Conservation (phyloP, 2,888 invertebrate species). For the Sinodicranocentrus sp. region DNA sequence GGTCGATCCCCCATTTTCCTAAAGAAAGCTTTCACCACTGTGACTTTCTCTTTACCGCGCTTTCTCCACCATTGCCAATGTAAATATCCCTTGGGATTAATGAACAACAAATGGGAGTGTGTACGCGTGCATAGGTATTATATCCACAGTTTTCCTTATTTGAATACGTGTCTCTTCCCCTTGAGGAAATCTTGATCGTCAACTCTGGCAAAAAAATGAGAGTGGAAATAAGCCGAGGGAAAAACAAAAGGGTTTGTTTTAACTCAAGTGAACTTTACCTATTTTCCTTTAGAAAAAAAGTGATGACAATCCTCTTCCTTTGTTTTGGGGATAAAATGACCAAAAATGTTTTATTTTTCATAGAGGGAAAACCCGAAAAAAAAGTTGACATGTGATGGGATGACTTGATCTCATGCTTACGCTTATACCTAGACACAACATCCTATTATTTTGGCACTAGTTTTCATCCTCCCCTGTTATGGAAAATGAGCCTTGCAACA, state of each 20-base stretch:
- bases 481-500: neutral
- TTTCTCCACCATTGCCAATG: too few relatives aligned
- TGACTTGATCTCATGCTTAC: constrained; percentile 26
- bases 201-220: neutral
- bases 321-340: too few relatives aligned
- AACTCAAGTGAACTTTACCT: constrained; percentile 11
- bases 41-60: too few relatives aligned
- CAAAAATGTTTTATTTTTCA: too few relatives aligned
- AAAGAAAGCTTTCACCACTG: too few relatives aligned
- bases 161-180: neutral
- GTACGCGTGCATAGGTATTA: too few relatives aligned
- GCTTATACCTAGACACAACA: neutral
- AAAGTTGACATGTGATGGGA: constrained; percentile 44
- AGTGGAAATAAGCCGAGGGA: constrained; percentile 21
- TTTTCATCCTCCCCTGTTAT: neutral
- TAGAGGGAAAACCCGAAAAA: too few relatives aligned
- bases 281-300: neutral
- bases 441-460: constrained; percentile 18
- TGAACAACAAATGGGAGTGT: constrained; percentile 33
- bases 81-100: constrained; percentile 62
- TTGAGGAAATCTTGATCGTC: too few relatives aligned
- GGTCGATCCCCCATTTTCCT: too few relatives aligned
- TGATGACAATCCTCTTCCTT: neutral
- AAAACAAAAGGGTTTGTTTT: constrained; percentile 16
- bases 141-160: constrained; percentile 7